Percentiles rank a stretch among this genome's conserved stretches.
These are phyloP conservation scores for Himalopsyche tibetana DNA, from an alignment of 2,888 invertebrate species.

Conservation along the genomic window DNA sequence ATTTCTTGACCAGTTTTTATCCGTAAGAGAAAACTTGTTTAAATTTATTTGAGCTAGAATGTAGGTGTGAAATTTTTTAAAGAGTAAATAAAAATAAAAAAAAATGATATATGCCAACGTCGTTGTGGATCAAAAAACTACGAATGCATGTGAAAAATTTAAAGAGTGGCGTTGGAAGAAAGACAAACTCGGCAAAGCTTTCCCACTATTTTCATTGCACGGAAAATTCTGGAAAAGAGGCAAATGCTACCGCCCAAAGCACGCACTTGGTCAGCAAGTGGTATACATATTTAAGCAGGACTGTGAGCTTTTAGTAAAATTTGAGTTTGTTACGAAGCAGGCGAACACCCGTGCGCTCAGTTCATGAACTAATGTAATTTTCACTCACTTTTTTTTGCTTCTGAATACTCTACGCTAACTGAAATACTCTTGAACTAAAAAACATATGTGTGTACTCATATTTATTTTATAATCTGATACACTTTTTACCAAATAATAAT, in stretches of 20 bases:
- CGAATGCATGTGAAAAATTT: background rate
- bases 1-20: too few relatives aligned
- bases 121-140: background rate
- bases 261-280: constrained; percentile 54
- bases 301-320: constrained; percentile 53
- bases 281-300: constrained; percentile 58
- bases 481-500: background rate
- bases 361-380: constrained; percentile 17
- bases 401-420: background rate
- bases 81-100: too few relatives aligned
- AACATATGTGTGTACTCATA: background rate
- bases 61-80: too few relatives aligned
- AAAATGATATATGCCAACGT: background rate
- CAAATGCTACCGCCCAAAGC: constrained; percentile 45
- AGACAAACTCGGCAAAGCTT: background rate
- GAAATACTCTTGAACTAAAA: background rate
- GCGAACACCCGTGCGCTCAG: background rate
- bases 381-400: constrained; percentile 3
- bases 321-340: constrained; percentile 32
- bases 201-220: constrained; percentile 43
- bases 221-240: constrained; percentile 45
- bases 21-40: too few relatives aligned
- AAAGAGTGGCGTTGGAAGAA: background rate
- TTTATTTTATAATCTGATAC: background rate
- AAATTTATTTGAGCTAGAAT: too few relatives aligned